Percentiles rank a stretch among this genome's conserved stretches.
These are phyloP conservation scores for Okamejei kenojei DNA, from an alignment of 2,797 vertebrate genomes.

Conservation along the genomic window DNA sequence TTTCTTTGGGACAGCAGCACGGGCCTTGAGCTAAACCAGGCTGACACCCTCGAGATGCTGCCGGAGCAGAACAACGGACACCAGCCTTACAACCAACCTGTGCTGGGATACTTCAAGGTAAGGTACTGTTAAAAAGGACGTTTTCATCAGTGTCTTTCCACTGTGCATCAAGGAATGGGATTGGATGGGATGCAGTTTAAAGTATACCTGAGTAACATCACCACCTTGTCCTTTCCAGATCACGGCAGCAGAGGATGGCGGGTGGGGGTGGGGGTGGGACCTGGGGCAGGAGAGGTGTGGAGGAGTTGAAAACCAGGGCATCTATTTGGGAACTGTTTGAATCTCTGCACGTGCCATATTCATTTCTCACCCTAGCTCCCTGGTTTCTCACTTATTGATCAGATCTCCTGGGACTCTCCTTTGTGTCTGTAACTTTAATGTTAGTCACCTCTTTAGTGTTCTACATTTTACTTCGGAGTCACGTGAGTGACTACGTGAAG, in stretches of 20 bases:
- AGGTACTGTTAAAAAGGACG: neutral
- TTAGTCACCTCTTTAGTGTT: neutral
- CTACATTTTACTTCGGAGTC: no score
- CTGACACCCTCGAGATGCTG: slow-evolving; percentile 20
- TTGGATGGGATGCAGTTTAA: neutral
- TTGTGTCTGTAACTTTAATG: neutral
- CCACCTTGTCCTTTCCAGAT: neutral
- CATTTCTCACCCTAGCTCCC: neutral
- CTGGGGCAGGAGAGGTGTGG: no score
- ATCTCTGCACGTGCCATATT: neutral
- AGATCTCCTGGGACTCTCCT: neutral
- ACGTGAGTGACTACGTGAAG: no score
- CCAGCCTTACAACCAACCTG: neutral
- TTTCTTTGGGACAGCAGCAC: slow-evolving; percentile 38
- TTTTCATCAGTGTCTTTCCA: neutral
- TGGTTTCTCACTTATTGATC: neutral
- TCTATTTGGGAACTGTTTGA: neutral
- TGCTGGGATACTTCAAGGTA: slow-evolving; percentile 30
- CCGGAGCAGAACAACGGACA: neutral
- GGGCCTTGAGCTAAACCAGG: slow-evolving; percentile 12
- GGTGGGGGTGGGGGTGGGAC: neutral
- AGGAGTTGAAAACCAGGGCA: neutral
- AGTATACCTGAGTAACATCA: neutral
- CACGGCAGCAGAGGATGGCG: no score
- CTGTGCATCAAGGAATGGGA: neutral